These are phyloP conservation scores for Sylvicola cinctus DNA, from an alignment of 2,888 invertebrate genomes.

Conservation along the genomic window DNA sequence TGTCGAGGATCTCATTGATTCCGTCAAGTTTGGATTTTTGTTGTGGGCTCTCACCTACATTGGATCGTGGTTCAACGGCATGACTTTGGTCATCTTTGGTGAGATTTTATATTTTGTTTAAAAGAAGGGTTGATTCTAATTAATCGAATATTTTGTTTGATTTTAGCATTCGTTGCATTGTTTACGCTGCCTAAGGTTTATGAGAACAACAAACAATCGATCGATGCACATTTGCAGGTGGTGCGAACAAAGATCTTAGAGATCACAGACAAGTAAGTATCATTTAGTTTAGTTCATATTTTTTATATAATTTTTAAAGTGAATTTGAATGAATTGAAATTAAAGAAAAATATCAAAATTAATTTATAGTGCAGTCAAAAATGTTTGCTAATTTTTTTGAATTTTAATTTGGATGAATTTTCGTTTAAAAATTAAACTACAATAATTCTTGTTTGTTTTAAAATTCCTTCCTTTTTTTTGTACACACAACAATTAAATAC, in stretches of 20 bases:
- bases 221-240: slow-evolving; percentile 76
- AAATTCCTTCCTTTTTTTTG: too few relatives aligned
- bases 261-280: slow-evolving; percentile 65
- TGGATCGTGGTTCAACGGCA: slow-evolving; percentile 98
- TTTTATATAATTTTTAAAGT: too few relatives aligned
- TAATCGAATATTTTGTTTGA: slow-evolving; percentile 8
- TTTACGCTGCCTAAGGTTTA: slow-evolving; percentile 94
- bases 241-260: slow-evolving; percentile 75
- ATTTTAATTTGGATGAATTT: too few relatives aligned
- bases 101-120: slow-evolving; percentile 15
- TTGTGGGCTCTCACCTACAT: slow-evolving; percentile 95
- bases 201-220: slow-evolving; percentile 83
- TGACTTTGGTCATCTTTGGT: slow-evolving; percentile 94
- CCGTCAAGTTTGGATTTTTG: slow-evolving; percentile 82
- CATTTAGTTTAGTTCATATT: not conserved
- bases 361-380: too few relatives aligned
- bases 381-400: too few relatives aligned
- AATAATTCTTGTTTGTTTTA: too few relatives aligned
- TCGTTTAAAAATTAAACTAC: too few relatives aligned
- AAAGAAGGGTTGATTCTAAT: not conserved
- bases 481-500: too few relatives aligned
- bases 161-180: slow-evolving; percentile 71
- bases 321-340: too few relatives aligned
- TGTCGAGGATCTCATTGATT: slow-evolving; percentile 92
- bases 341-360: too few relatives aligned